Conservation (phyloP, 1,140 invertebrate genomes). For the Riptortus pedestris region DNA sequence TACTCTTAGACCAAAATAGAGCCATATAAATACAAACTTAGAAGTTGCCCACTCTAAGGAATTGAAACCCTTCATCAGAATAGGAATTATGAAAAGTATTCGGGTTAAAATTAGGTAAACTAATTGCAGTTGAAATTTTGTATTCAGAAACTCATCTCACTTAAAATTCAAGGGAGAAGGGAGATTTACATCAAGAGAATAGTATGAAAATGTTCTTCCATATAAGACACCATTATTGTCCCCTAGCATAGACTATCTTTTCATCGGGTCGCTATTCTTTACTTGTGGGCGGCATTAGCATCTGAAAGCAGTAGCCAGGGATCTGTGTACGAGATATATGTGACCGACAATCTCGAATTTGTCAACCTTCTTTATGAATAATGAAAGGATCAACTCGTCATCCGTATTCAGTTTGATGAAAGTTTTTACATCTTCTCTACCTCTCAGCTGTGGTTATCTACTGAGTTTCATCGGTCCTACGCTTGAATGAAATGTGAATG, state of each 20-base stretch:
- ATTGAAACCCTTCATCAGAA: no score
- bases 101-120: no score
- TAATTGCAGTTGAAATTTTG: slow-evolving; percentile 9
- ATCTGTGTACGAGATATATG: slow-evolving; percentile 14
- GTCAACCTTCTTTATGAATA: slow-evolving; percentile 19
- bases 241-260: slow-evolving; percentile 22
- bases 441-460: no score
- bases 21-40: no score
- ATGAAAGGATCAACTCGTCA: slow-evolving; percentile 1
- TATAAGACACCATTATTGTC: slow-evolving; percentile 28
- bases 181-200: slow-evolving; percentile 28
- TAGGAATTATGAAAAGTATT: no score
- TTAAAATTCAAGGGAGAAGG: slow-evolving; percentile 7
- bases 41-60: no score
- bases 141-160: slow-evolving; percentile 10
- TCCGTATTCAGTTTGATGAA: slow-evolving; percentile 17
- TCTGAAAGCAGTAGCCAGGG: slow-evolving; percentile 15
- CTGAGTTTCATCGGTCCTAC: no score
- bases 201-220: slow-evolving; percentile 27
- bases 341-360: slow-evolving; percentile 25
- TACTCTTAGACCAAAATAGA: no score
- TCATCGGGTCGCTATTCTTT: slow-evolving; percentile 14
- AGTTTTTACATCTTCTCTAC: no score
- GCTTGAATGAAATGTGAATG: no score
- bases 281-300: slow-evolving; percentile 16